Evolutionary conservation across 2,888 invertebrate species (phyloP).

Genomic region (Junonia oenone): DNA sequence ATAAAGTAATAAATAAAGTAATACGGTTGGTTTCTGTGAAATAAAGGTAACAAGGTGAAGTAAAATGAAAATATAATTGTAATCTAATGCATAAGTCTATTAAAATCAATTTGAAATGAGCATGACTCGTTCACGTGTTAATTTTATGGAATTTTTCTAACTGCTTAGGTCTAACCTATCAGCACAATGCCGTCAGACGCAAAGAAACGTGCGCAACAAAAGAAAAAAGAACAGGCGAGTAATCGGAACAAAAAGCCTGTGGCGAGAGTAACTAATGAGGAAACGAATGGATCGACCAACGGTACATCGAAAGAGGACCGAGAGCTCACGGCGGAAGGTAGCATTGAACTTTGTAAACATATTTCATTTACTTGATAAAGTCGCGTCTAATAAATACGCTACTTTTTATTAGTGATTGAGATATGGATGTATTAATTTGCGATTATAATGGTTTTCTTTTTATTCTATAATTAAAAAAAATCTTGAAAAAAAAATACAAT

Average conservation of each 20-base stretch:
- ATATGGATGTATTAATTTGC: no score
- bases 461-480: not conserved
- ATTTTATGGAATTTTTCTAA: conserved; percentile 24
- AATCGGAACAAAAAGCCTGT: conserved; percentile 81
- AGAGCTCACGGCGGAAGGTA: conserved; percentile 86
- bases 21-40: not conserved
- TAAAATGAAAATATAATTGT: conserved; percentile 2
- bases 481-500: no score
- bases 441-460: not conserved
- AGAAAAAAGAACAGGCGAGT: conserved; percentile 96
- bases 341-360: conserved; percentile 8
- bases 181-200: conserved; percentile 96
- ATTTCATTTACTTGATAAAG: no score
- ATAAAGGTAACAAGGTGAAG: conserved; percentile 4
- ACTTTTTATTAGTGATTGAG: no score
- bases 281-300: conserved; percentile 76
- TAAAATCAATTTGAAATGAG: conserved; percentile 16
- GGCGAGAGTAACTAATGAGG: conserved; percentile 69
- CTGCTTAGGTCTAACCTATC: conserved; percentile 30
- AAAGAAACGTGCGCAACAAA: conserved; percentile 98
- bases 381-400: no score
- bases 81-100: conserved; percentile 12
- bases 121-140: conserved; percentile 31
- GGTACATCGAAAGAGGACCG: conserved; percentile 70
- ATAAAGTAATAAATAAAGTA: not conserved